A percentile compares a stretch with the other conserved stretches of the same genome.
Conservation (phyloP, 1,140 invertebrate species). For the Rhopalosiphum maidis region DNA sequence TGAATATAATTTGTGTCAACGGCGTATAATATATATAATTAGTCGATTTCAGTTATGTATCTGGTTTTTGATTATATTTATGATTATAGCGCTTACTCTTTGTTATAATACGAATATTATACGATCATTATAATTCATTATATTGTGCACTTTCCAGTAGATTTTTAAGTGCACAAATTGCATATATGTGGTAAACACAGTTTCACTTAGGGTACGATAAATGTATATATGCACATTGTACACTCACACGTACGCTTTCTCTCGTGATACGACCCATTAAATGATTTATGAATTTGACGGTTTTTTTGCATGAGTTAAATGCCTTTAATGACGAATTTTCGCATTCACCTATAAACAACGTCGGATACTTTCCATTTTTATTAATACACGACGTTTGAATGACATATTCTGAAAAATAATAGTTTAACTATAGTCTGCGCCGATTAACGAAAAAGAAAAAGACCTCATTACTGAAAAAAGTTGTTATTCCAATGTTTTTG, state of each 20-base stretch:
- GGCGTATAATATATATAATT: background rate
- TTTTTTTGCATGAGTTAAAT: slow-evolving; percentile 19
- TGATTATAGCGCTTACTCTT: background rate
- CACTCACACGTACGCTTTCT: slow-evolving; percentile 43
- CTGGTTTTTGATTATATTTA: background rate
- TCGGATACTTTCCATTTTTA: background rate
- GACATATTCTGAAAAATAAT: slow-evolving; percentile 22
- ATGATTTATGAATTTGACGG: slow-evolving; percentile 49
- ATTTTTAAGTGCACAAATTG: slow-evolving; percentile 49
- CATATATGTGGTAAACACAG: slow-evolving; percentile 36
- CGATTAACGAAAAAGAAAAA: background rate
- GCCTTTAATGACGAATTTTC: slow-evolving; percentile 40
- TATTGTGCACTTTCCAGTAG: slow-evolving; percentile 45
- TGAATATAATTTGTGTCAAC: background rate
- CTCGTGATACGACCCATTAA: slow-evolving; percentile 48
- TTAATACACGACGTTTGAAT: slow-evolving; percentile 6
- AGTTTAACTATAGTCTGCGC: background rate
- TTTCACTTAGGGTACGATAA: slow-evolving; percentile 48
- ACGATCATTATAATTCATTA: slow-evolving; percentile 17
- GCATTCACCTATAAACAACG: background rate
- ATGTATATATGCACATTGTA: background rate
- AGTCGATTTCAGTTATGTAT: no score
- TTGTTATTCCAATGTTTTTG: background rate
- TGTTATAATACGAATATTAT: background rate
- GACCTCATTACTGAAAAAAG: background rate